Percentiles rank a stretch among this genome's conserved stretches.
Conservation (phyloP, 2,797 vertebrate species). For the Takifugu ocellatus region DNA sequence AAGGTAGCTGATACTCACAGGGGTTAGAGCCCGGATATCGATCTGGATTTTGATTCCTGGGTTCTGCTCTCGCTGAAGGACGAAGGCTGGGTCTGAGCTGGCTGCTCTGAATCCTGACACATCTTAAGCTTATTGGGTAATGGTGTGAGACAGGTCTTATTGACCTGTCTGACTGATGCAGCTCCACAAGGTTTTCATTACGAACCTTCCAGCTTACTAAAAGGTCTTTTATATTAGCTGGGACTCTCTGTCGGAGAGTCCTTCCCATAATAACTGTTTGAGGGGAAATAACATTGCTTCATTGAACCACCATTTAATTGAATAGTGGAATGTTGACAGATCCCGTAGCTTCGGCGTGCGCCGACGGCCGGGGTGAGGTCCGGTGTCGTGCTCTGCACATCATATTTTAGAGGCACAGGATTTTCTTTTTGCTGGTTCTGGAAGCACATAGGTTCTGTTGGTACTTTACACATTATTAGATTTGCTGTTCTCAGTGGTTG, state of each 20-base stretch:
- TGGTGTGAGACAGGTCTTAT: slow-evolving; percentile 64
- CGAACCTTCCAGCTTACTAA: slow-evolving; percentile 58
- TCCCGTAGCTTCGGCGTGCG: slow-evolving; percentile 19
- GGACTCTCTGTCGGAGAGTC: slow-evolving; percentile 54
- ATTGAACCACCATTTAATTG: slow-evolving; percentile 54
- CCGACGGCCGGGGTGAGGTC: slow-evolving; percentile 22
- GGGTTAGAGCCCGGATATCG: slow-evolving; percentile 9
- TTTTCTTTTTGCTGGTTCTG: slow-evolving; percentile 8
- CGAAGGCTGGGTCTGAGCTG: slow-evolving; percentile 47
- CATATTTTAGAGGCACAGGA: slow-evolving; percentile 1
- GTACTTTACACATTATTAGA: slow-evolving; percentile 25
- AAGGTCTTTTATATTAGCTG: slow-evolving; percentile 61
- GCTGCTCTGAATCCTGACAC: slow-evolving; percentile 57
- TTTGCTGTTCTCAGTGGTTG: slow-evolving; percentile 21
- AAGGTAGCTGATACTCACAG: background rate
- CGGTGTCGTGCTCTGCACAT: slow-evolving; percentile 8
- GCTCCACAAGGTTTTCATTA: slow-evolving; percentile 64
- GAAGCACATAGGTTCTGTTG: slow-evolving; percentile 1
- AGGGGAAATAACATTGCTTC: slow-evolving; percentile 49
- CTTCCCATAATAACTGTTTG: slow-evolving; percentile 56
- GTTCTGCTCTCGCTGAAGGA: slow-evolving; percentile 17
- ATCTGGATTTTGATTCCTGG: slow-evolving; percentile 12
- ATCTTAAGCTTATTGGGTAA: slow-evolving; percentile 69
- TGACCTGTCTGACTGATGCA: slow-evolving; percentile 66
- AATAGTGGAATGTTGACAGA: slow-evolving; percentile 48